phyloP scores from a whole-genome alignment of 1,140 invertebrate species.

The Lepidurus arcticus region DNA sequence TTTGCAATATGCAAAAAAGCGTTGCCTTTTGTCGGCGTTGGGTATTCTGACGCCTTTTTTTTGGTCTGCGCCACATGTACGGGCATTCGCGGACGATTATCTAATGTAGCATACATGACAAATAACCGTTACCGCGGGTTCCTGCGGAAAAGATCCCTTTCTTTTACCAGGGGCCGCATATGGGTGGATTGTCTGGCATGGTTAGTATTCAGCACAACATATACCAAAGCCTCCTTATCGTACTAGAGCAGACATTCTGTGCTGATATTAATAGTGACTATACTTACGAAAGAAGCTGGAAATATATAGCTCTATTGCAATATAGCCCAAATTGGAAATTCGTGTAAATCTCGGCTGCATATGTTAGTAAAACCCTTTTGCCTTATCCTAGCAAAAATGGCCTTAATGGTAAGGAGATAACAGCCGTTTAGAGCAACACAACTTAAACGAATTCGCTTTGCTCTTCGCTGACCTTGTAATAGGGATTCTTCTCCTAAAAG shows the following conservation, averaged over 20 bases:
- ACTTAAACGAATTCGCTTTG: background rate
- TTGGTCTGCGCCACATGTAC: background rate
- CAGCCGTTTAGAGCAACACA: background rate
- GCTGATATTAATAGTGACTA: background rate
- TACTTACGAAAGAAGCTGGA: background rate
- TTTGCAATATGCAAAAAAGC: slow-evolving; percentile 19
- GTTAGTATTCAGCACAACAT: background rate
- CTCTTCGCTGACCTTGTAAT: slow-evolving; percentile 1
- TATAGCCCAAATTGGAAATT: background rate
- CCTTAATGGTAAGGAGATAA: background rate
- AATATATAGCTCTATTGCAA: background rate
- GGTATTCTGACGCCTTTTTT: background rate
- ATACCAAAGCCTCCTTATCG: background rate
- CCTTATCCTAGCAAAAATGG: background rate
- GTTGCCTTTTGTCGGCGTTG: slow-evolving; percentile 11
- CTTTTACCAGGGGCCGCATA: background rate
- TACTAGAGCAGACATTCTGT: background rate
- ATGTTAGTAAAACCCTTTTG: background rate
- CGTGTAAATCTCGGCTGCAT: background rate
- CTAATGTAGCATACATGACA: background rate
- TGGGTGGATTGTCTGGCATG: background rate
- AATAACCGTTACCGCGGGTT: background rate
- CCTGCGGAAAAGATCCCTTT: background rate
- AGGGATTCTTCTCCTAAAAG: background rate
- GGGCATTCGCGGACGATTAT: background rate